phyloP scores from a whole-genome alignment of 2,888 invertebrate species.

The Adela reaumurella region DNA sequence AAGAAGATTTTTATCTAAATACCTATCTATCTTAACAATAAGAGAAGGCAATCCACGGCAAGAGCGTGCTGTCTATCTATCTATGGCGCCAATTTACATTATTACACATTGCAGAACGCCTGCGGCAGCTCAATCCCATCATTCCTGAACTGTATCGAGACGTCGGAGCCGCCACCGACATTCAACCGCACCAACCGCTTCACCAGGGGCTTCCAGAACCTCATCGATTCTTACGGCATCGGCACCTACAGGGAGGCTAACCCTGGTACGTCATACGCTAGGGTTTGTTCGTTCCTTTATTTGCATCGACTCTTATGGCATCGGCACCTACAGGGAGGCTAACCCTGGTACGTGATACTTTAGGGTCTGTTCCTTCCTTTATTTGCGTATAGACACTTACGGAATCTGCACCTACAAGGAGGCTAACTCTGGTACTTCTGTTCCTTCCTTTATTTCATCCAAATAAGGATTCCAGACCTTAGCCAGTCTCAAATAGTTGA shows the following conservation, averaged over 20 bases:
- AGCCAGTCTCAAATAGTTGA: no score
- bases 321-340: conserved; percentile 88
- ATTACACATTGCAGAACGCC: conserved; percentile 43
- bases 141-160: conserved; percentile 85
- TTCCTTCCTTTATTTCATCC: no score
- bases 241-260: conserved; percentile 91
- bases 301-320: conserved; percentile 91
- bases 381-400: no score
- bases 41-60: no score
- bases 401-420: no score
- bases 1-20: no score
- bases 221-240: conserved; percentile 92
- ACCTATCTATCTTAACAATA: no score
- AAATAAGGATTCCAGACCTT: no score
- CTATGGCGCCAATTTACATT: neutral
- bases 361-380: no score
- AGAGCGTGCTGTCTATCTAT: neutral
- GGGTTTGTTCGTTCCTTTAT: no score
- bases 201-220: conserved; percentile 87
- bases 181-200: conserved; percentile 91
- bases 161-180: conserved; percentile 80
- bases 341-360: conserved; percentile 80
- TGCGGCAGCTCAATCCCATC: conserved; percentile 88
- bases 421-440: no score
- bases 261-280: conserved; percentile 58